phyloP scores from a whole-genome alignment of 2,888 invertebrate genomes.

The Chrysolina oricalcia region DNA sequence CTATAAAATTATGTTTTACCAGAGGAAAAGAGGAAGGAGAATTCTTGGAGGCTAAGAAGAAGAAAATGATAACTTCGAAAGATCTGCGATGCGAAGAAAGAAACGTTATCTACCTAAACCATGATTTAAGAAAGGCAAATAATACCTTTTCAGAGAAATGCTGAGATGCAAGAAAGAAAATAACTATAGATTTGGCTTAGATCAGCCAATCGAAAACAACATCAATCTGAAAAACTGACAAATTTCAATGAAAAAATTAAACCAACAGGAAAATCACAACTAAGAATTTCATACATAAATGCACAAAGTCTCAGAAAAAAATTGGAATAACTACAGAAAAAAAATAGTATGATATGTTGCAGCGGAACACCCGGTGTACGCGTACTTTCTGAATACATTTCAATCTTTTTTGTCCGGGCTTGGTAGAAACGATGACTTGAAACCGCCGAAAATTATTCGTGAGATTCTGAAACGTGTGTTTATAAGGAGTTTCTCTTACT shows the following conservation, averaged over 20 bases:
- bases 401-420: too few species aligned
- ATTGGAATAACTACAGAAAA: slow-evolving; percentile 2
- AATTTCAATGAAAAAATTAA: neutral
- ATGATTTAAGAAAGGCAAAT: slow-evolving; percentile 13
- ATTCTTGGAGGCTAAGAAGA: slow-evolving; percentile 18
- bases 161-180: neutral
- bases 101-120: slow-evolving; percentile 14
- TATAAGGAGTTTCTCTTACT: too few species aligned
- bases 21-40: slow-evolving; percentile 13
- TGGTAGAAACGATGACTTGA: too few species aligned
- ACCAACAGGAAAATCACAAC: neutral
- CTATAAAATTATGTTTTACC: slow-evolving; percentile 15
- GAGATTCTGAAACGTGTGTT: too few species aligned
- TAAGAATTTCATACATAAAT: slow-evolving; percentile 9
- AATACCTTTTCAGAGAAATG: slow-evolving; percentile 1
- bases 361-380: too few species aligned
- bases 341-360: too few species aligned
- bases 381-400: too few species aligned
- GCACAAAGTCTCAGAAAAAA: slow-evolving; percentile 9
- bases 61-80: slow-evolving; percentile 21
- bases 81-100: slow-evolving; percentile 11
- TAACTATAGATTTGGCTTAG: slow-evolving; percentile 8
- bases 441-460: too few species aligned
- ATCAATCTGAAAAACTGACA: slow-evolving; percentile 5
- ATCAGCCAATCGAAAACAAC: neutral